phyloP scores from a whole-genome alignment of 2,888 invertebrate species.

The Cryptosula pallasiana region DNA sequence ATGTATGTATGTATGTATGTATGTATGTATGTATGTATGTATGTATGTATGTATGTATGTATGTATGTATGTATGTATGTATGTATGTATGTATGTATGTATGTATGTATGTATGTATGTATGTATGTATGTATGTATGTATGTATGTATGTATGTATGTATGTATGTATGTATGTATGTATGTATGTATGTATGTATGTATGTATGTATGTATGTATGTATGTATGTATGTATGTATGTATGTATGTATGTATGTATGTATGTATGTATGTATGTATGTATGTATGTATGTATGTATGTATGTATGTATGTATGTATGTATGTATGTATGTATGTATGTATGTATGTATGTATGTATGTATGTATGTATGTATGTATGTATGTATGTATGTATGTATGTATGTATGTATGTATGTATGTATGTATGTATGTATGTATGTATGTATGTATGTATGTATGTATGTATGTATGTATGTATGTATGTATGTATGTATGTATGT shows the following conservation, averaged over 20 bases:
- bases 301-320: conserved; percentile 2
- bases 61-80: conserved; percentile 13
- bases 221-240: conserved; percentile 2
- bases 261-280: conserved; percentile 2
- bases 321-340: conserved; percentile 2
- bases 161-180: conserved; percentile 3
- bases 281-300: conserved; percentile 2
- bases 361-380: conserved; percentile 2
- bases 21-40: conserved; percentile 2
- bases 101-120: conserved; percentile 13
- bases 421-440: conserved; percentile 2
- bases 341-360: conserved; percentile 2
- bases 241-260: conserved; percentile 2
- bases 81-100: conserved; percentile 13
- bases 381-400: conserved; percentile 2
- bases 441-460: conserved; percentile 2
- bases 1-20: conserved; percentile 2
- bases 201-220: conserved; percentile 2
- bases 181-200: conserved; percentile 4
- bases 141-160: conserved; percentile 10
- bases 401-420: conserved; percentile 2
- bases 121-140: conserved; percentile 10
- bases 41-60: conserved; percentile 4
- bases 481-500: conserved; percentile 2
- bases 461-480: conserved; percentile 2